Percentiles rank a stretch among this genome's conserved stretches.
These are phyloP conservation scores for Carapus acus DNA, from an alignment of 2,797 vertebrate species.

Conservation along the genomic window DNA sequence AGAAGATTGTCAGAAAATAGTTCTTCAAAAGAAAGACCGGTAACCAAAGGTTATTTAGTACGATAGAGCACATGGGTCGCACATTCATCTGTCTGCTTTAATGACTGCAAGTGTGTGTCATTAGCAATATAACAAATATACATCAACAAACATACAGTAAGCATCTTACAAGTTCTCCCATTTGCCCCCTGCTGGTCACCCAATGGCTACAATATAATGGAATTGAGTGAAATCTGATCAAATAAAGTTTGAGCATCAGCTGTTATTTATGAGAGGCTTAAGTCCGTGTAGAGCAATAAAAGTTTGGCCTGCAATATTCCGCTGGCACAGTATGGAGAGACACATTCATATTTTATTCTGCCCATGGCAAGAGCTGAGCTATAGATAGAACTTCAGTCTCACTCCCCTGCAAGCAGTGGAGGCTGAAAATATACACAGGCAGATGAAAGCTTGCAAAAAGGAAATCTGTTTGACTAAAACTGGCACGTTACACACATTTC, in stretches of 20 bases:
- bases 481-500: slow-evolving; percentile 36
- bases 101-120: too few relatives aligned
- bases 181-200: background rate
- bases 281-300: slow-evolving; percentile 37
- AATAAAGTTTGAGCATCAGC: background rate
- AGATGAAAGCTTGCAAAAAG: slow-evolving; percentile 23
- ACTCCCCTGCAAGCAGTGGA: slow-evolving; percentile 48
- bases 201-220: background rate
- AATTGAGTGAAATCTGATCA: slow-evolving; percentile 1
- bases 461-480: slow-evolving; percentile 39
- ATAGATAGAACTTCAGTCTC: slow-evolving; percentile 65
- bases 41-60: too few relatives aligned
- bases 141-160: too few relatives aligned
- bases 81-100: too few relatives aligned
- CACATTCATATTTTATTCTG: slow-evolving; percentile 69
- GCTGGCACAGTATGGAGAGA: slow-evolving; percentile 41
- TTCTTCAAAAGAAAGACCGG: too few relatives aligned
- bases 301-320: slow-evolving; percentile 39
- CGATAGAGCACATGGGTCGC: too few relatives aligned
- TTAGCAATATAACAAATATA: too few relatives aligned
- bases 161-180: too few relatives aligned
- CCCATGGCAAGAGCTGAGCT: slow-evolving; percentile 61
- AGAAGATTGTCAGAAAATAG: too few relatives aligned
- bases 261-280: slow-evolving; percentile 18
- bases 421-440: slow-evolving; percentile 55